Base-by-base conservation (phyloP, 1,140 invertebrate genomes). In the Goniozus legneri region DNA sequence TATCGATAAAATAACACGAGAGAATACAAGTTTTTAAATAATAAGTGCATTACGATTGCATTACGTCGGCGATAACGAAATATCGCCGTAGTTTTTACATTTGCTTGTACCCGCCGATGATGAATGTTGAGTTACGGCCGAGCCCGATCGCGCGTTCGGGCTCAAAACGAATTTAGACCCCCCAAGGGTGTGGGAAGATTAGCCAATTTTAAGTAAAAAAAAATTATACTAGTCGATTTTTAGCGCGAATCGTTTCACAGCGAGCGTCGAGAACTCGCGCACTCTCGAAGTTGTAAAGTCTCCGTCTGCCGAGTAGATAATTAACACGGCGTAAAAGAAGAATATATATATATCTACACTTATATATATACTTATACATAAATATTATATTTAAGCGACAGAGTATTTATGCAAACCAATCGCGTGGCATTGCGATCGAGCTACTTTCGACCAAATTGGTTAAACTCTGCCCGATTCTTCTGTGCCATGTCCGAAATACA, bases 381-480 rank as follows among this genome's bases (percentile, higher is more conserved):
- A 43, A 49, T 21, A 35, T 30, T 40, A 50, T 44, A 44, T 24
- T n/a, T 10, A 12, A 53, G 19, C 20, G 27, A 49, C 40, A 44
- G 34, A 53, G 35, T 53, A 53, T 53, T 53, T 53, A 53, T 48
- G 51, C 51, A 50, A 36, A n/a, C n/a, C n/a, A n/a, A n/a, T n/a
- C n/a, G n/a, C n/a, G n/a, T n/a, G n/a, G n/a, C n/a, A n/a, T n/a
- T n/a, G n/a, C n/a, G n/a, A n/a, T n/a, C n/a, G n/a, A n/a, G n/a
- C n/a, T n/a, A n/a, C n/a, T n/a, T n/a, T n/a, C n/a, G n/a, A n/a
- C n/a, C n/a, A n/a, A n/a, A n/a, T n/a, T n/a, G n/a, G n/a, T n/a
- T n/a, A n/a, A n/a, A n/a, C n/a, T n/a, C n/a, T n/a, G n/a, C n/a
- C 7, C n/a, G 10, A 13, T 6, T 1, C n/a, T 12, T n/a, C 19